Evolutionary conservation across 92 coral and sea anemone species (phyloP).

Genomic region (Meandrina meandrites): DNA sequence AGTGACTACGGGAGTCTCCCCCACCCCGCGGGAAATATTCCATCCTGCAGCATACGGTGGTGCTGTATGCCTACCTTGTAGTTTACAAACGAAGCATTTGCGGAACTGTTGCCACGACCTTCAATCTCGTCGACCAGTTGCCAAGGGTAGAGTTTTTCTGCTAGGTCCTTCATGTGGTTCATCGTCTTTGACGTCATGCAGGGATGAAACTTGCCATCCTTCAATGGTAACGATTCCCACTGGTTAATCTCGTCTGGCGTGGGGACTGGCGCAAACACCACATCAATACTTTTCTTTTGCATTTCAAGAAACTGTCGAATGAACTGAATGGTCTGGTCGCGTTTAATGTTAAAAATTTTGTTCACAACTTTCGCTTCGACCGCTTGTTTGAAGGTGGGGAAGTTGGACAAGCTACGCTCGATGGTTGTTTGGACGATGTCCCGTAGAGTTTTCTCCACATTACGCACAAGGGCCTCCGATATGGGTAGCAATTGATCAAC

Average conservation of each 20-base stretch:
- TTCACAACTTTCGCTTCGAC: conserved; percentile 62
- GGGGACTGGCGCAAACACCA: conserved; percentile 48
- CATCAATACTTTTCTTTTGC: conserved; percentile 77
- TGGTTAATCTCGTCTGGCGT: conserved; percentile 54
- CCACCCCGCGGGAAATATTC: too few species aligned
- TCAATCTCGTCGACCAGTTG: conserved; percentile 10
- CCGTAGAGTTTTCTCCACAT: conserved; percentile 60
- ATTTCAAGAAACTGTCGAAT: conserved; percentile 70
- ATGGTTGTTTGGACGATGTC: conserved; percentile 57
- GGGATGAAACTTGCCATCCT: conserved; percentile 3
- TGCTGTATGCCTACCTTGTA: conserved; percentile 40
- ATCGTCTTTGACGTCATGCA: conserved; percentile 17
- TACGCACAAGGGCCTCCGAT: conserved; percentile 47
- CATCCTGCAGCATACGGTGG: not conserved
- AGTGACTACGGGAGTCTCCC: not conserved
- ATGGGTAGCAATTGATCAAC: conserved; percentile 58
- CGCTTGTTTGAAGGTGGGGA: conserved; percentile 61
- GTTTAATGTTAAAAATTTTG: conserved; percentile 58
- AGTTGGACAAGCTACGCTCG: conserved; percentile 32
- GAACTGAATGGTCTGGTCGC: conserved; percentile 58
- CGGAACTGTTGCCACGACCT: not conserved
- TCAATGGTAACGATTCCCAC: not conserved
- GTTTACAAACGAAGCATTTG: conserved; percentile 2
- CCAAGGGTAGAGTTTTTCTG: conserved; percentile 37
- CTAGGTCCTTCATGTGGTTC: conserved; percentile 40